A percentile compares a stretch with the other conserved stretches of the same genome.
Conservation (phyloP, 1,140 invertebrate species). For the Leptestheria dahalacensis region DNA sequence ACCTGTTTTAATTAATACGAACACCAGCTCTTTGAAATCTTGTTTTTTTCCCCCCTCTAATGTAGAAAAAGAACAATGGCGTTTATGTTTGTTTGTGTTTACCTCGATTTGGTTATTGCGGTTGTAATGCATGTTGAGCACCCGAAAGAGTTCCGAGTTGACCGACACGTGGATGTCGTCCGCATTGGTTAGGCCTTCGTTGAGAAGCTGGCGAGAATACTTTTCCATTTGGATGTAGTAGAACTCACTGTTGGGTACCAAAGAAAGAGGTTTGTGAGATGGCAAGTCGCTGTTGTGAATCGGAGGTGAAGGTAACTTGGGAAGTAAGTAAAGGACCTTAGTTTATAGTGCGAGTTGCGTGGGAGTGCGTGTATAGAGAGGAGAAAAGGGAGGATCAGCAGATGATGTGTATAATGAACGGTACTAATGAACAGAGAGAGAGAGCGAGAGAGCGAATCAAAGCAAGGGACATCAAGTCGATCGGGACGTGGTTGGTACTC, state of each 20-base stretch:
- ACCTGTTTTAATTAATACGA: slow-evolving; percentile 47
- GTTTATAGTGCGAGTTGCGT: no score
- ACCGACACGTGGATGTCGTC: slow-evolving; percentile 85
- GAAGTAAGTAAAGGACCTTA: no score
- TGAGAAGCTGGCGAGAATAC: slow-evolving; percentile 91
- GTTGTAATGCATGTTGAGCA: slow-evolving; percentile 98
- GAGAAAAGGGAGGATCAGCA: no score
- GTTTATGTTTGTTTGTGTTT: slow-evolving; percentile 31
- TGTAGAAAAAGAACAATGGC: no score
- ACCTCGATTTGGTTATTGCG: slow-evolving; percentile 99
- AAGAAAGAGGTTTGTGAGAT: slow-evolving; percentile 12
- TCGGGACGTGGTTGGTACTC: no score
- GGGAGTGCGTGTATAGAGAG: no score
- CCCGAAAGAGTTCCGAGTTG: slow-evolving; percentile 93
- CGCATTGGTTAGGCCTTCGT: slow-evolving; percentile 81
- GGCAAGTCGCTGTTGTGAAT: neutral
- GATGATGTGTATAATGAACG: no score
- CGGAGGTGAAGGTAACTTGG: no score
- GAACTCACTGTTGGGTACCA: slow-evolving; percentile 76
- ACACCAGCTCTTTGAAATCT: neutral
- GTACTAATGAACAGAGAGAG: no score
- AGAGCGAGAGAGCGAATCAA: neutral
- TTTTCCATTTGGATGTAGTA: slow-evolving; percentile 99
- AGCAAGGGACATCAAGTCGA: neutral
- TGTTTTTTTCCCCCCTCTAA: no score